These are phyloP conservation scores for Orthonyx spaldingii DNA, from an alignment of 2,113 vertebrate species.

Conservation along the genomic window DNA sequence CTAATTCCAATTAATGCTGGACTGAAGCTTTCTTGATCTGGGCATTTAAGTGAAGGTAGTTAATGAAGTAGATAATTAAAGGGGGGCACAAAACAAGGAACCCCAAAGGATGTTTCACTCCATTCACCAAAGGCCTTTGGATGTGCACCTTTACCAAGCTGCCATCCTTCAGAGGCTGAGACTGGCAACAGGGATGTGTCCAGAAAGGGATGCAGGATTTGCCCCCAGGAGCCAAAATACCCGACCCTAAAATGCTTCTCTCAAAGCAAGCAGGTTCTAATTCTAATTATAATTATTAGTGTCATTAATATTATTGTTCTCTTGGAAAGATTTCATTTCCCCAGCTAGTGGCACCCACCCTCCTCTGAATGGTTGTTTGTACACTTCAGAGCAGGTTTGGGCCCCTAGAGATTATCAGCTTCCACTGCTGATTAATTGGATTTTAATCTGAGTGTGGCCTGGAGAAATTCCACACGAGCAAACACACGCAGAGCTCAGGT, in stretches of 20 bases:
- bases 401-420: neutral
- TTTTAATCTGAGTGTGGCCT: neutral
- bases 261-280: neutral
- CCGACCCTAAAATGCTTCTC: neutral
- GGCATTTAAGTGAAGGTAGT: fast-evolving
- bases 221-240: neutral
- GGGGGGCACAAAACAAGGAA: neutral
- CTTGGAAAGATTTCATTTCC: neutral
- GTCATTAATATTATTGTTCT: neutral
- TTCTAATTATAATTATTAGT: neutral
- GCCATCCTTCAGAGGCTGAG: neutral
- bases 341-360: neutral
- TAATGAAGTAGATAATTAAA: neutral
- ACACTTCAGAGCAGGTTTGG: neutral
- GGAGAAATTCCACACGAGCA: neutral
- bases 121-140: neutral
- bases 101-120: neutral
- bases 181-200: neutral
- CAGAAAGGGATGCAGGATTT: neutral
- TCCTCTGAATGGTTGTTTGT: neutral
- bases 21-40: neutral
- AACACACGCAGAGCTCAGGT: neutral
- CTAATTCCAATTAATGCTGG: neutral
- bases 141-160: fast-evolving
- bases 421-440: neutral